A percentile compares a stretch with the other conserved stretches of the same genome.
Conservation (phyloP, 2,797 vertebrate genomes). For the Lutjanus campechanus region DNA sequence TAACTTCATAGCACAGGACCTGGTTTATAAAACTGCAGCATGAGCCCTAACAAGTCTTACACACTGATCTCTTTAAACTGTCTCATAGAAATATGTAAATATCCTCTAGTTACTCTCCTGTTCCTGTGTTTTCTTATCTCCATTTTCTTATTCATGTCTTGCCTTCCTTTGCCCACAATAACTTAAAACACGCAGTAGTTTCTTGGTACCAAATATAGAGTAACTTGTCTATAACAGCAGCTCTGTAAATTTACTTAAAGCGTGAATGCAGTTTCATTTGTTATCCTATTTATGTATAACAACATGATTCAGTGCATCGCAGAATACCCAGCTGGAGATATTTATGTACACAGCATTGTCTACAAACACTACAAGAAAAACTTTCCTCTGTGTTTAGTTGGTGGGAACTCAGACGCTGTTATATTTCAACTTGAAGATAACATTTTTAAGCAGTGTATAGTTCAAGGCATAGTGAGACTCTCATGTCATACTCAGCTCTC, state of each 20-base stretch:
- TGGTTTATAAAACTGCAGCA: conserved; percentile 35
- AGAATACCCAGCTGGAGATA: background rate
- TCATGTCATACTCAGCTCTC: conserved; percentile 54
- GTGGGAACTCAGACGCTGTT: conserved; percentile 37
- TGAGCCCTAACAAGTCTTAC: conserved; percentile 31
- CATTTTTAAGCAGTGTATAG: conserved; percentile 53
- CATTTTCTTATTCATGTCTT: background rate
- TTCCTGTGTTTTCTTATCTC: conserved; percentile 7
- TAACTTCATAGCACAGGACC: conserved; percentile 35
- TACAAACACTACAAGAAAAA: conserved; percentile 20
- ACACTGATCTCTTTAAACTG: conserved; percentile 24
- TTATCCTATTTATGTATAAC: conserved; percentile 16
- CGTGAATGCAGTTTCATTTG: conserved; percentile 2
- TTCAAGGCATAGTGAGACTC: conserved; percentile 53
- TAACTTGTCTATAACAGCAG: background rate
- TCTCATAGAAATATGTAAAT: conserved; percentile 41
- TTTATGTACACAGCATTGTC: conserved; percentile 19
- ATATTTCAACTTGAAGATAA: conserved; percentile 59
- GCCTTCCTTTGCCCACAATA: background rate
- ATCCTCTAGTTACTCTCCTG: conserved; percentile 41
- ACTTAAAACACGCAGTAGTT: background rate
- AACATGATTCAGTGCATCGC: background rate
- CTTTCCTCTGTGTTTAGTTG: conserved; percentile 14
- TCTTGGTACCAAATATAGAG: conserved; percentile 3
- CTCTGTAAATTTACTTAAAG: background rate